Conservation (phyloP, 1,140 invertebrate genomes). For the Drosophila tani region DNA sequence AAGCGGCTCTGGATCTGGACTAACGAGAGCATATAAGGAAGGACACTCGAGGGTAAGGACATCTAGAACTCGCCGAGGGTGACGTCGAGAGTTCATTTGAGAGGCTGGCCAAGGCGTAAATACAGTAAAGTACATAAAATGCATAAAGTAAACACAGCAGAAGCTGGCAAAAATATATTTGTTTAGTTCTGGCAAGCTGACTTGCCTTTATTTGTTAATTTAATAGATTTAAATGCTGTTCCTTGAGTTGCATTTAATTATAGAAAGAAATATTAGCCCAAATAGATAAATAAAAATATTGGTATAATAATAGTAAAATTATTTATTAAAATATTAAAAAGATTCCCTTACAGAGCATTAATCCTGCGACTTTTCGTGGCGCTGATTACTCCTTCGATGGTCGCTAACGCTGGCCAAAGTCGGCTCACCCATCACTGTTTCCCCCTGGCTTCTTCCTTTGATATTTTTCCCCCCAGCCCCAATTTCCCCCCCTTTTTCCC, state of each 20-base stretch:
- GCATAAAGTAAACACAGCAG: neutral
- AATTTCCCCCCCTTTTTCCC: constrained; percentile 1
- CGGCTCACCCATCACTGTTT: neutral
- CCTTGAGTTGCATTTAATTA: too few relatives aligned
- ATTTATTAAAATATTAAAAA: neutral
- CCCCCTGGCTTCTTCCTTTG: neutral
- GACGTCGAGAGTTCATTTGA: constrained; percentile 9
- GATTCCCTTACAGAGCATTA: constrained; percentile 7
- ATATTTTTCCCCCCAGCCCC: neutral
- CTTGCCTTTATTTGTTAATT: too few relatives aligned
- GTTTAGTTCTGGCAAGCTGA: too few relatives aligned
- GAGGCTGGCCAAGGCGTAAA: neutral
- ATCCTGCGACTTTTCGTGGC: neutral
- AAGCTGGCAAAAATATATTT: neutral
- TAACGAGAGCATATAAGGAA: constrained; percentile 45
- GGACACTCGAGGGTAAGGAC: too few relatives aligned
- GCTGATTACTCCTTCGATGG: constrained; percentile 1
- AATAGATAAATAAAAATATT: too few relatives aligned
- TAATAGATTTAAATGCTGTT: too few relatives aligned
- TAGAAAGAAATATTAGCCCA: too few relatives aligned
- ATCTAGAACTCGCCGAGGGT: constrained; percentile 9
- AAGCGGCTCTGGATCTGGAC: constrained; percentile 50
- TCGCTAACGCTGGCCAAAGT: constrained; percentile 41
- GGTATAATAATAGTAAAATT: too few relatives aligned
- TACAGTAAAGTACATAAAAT: neutral